Conservation (phyloP, 2,797 vertebrate species). For the Halcyon leucocephala region DNA sequence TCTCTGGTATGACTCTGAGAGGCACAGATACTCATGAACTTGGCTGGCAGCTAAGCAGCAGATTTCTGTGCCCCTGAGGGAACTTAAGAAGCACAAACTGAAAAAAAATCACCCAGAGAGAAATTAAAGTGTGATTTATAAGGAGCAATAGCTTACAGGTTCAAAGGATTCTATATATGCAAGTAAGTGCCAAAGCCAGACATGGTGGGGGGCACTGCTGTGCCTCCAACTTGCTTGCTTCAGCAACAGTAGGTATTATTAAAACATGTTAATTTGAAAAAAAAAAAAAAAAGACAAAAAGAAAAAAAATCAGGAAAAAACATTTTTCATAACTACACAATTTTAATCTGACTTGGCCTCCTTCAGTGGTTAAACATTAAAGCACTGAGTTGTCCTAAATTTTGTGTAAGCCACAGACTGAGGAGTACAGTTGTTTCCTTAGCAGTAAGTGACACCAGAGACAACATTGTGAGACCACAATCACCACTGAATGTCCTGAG, state of each 20-base stretch:
- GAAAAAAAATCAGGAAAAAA: background rate
- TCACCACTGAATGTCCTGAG: background rate
- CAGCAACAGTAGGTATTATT: background rate
- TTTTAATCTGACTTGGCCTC: background rate
- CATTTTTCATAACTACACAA: background rate
- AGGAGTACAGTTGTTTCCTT: background rate
- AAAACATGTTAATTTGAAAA: background rate
- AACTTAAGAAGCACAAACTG: background rate
- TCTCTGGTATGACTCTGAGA: background rate
- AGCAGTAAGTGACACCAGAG: background rate
- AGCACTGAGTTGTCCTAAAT: background rate
- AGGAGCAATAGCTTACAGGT: background rate
- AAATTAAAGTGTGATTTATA: background rate
- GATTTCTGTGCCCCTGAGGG: background rate
- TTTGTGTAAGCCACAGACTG: background rate
- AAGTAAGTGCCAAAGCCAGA: background rate
- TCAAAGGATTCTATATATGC: background rate
- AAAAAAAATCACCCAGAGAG: background rate
- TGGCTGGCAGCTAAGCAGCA: background rate
- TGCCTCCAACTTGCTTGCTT: background rate
- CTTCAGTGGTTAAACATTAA: background rate
- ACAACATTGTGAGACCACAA: background rate
- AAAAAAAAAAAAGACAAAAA: too few relatives aligned
- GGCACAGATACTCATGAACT: background rate
- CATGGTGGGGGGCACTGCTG: accelerated